Evolutionary conservation across 2,113 vertebrate species (phyloP).

Genomic region (Nothobranchius furzeri): DNA sequence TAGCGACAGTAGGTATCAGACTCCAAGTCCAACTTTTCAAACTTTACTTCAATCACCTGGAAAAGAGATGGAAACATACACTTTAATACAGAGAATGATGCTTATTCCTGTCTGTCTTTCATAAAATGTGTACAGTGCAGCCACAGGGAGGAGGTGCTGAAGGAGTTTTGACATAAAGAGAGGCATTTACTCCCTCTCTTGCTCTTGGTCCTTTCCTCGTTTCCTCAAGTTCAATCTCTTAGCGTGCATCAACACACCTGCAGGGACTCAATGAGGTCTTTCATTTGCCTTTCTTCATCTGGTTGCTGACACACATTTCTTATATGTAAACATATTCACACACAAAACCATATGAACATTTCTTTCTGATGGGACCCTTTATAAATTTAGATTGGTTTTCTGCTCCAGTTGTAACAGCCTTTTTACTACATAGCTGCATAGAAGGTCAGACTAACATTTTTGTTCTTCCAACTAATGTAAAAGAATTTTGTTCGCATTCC

Average conservation of each 20-base stretch:
- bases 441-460: background rate
- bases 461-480: background rate
- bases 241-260: slow-evolving; percentile 41
- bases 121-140: slow-evolving; percentile 19
- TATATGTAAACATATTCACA: background rate
- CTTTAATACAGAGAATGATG: background rate
- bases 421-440: background rate
- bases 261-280: slow-evolving; percentile 67
- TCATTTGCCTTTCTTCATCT: slow-evolving; percentile 54
- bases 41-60: slow-evolving; percentile 87
- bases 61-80: slow-evolving; percentile 15
- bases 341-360: slow-evolving; percentile 5
- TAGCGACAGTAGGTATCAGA: slow-evolving; percentile 88
- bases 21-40: slow-evolving; percentile 89
- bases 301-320: slow-evolving; percentile 13
- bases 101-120: slow-evolving; percentile 24
- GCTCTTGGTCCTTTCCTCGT: slow-evolving; percentile 26
- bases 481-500: too few relatives aligned
- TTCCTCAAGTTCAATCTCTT: slow-evolving; percentile 50
- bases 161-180: slow-evolving; percentile 53
- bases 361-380: slow-evolving; percentile 35
- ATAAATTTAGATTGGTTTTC: background rate
- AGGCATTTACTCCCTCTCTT: slow-evolving; percentile 60
- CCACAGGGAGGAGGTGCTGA: slow-evolving; percentile 9
- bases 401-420: background rate